phyloP scores from a whole-genome alignment of 2,113 vertebrate genomes.

The Aplodontia rufa region DNA sequence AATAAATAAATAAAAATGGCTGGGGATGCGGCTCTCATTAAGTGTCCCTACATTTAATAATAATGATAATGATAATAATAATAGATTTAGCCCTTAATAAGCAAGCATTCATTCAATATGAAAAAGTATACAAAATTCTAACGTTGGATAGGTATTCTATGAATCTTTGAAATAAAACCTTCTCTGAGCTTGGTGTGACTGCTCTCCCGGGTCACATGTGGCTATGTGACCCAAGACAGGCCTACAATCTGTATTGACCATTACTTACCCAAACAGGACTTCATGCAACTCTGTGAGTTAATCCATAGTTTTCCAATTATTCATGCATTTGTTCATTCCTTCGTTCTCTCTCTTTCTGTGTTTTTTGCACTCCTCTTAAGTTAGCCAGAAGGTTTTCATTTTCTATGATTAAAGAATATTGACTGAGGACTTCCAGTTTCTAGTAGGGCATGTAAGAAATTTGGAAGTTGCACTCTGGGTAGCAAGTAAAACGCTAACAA shows the following conservation, averaged over 20 bases:
- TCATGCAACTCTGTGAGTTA: neutral
- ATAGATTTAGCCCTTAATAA: neutral
- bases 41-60: no score
- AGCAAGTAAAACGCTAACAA: constrained; percentile 19
- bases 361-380: neutral
- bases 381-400: neutral
- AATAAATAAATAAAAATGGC: no score
- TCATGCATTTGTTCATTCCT: neutral
- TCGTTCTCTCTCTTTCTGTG: no score
- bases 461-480: neutral
- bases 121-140: neutral
- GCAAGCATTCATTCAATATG: neutral
- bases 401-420: neutral
- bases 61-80: no score
- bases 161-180: neutral
- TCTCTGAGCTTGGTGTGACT: neutral
- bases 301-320: neutral
- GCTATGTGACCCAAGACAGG: no score
- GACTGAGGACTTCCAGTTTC: neutral
- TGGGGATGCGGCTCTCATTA: no score
- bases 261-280: neutral
- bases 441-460: neutral
- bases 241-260: neutral
- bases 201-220: neutral
- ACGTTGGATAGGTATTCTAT: neutral